Evolutionary conservation across 1,140 invertebrate species (phyloP).

Genomic region (Octopus bimaculoides): DNA sequence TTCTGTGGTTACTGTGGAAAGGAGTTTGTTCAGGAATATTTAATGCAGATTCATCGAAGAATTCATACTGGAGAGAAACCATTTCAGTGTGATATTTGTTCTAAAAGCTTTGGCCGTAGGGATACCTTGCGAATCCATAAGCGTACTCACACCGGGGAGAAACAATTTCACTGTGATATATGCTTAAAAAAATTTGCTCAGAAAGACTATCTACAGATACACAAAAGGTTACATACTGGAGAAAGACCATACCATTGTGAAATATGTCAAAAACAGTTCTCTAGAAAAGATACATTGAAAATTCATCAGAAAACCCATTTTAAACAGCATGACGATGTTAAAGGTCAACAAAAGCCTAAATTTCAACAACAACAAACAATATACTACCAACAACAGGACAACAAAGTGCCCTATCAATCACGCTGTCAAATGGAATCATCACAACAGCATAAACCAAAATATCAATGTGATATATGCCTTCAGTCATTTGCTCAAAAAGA

Average conservation of each 20-base stretch:
- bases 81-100: constrained; percentile 57
- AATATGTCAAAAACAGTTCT: constrained; percentile 67
- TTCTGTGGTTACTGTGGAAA: constrained; percentile 5
- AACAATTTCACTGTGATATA: constrained; percentile 20
- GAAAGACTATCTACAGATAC: constrained; percentile 15
- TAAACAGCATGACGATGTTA: constrained; percentile 68
- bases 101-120: constrained; percentile 55
- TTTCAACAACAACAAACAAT: constrained; percentile 62
- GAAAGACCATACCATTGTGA: constrained; percentile 75
- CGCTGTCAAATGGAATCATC: too few relatives aligned
- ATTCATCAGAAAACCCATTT: constrained; percentile 60
- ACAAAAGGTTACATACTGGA: constrained; percentile 77
- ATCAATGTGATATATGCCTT: not conserved
- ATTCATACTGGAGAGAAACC: constrained; percentile 80
- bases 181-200: constrained; percentile 21
- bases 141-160: constrained; percentile 25
- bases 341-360: constrained; percentile 75
- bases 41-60: constrained; percentile 57
- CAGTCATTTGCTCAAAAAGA: not conserved
- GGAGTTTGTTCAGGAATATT: not conserved
- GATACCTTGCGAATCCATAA: not conserved
- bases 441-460: not conserved
- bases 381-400: not conserved
- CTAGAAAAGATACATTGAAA: not conserved
- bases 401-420: not conserved